Conservation (phyloP, 2,888 invertebrate genomes). For the Hypolimnas misippus region DNA sequence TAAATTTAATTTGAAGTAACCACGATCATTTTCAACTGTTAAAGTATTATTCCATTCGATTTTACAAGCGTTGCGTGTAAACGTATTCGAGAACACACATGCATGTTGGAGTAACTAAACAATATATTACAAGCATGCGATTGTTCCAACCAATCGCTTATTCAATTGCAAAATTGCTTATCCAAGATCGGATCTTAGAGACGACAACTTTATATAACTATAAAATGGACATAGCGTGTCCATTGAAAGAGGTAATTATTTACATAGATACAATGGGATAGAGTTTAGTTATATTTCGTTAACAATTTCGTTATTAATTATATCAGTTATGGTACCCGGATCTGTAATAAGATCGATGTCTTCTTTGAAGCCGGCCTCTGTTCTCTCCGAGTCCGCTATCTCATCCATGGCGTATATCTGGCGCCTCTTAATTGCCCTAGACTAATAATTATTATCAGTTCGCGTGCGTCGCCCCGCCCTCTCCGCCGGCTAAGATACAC, state of each 20-base stretch:
- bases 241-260: slow-evolving; percentile 7
- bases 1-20: not conserved
- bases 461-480: slow-evolving; percentile 70
- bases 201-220: slow-evolving; percentile 26
- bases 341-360: slow-evolving; percentile 14
- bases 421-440: slow-evolving; percentile 81
- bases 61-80: slow-evolving; percentile 29
- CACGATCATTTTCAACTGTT: slow-evolving; percentile 14
- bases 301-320: not conserved
- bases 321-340: slow-evolving; percentile 23
- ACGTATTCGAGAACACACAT: slow-evolving; percentile 38
- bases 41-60: slow-evolving; percentile 36
- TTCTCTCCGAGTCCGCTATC: slow-evolving; percentile 40
- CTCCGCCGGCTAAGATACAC: slow-evolving; percentile 58
- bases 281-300: not conserved
- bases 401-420: slow-evolving; percentile 73
- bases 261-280: not conserved
- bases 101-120: slow-evolving; percentile 31
- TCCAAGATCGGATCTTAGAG: slow-evolving; percentile 40
- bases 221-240: not conserved
- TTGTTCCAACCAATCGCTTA: slow-evolving; percentile 43
- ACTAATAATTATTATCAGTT: slow-evolving; percentile 80
- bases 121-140: slow-evolving; percentile 40
- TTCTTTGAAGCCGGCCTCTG: slow-evolving; percentile 20
- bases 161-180: slow-evolving; percentile 46